Percentiles rank a stretch among this genome's conserved stretches.
Evolutionary conservation across 1,140 invertebrate genomes (phyloP).

Genomic region (Neodiprion fabricii): DNA sequence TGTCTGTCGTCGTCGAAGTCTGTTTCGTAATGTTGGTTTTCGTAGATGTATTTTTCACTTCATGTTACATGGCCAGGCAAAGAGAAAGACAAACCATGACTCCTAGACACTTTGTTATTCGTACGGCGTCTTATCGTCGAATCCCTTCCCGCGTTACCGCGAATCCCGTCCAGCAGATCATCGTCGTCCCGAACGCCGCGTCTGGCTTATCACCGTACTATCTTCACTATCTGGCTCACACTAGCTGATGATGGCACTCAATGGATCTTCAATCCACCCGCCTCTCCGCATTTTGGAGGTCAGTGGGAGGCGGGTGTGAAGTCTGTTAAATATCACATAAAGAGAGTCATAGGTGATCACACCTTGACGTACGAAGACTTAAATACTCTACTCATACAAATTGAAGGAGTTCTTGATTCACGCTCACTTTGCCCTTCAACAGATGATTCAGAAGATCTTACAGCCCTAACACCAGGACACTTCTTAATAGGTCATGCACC

Average conservation of each 20-base stretch:
- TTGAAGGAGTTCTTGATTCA: constrained; percentile 32
- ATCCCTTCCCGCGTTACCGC: no score
- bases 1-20: no score
- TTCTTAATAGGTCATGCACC: constrained; percentile 28
- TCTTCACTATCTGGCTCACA: not conserved
- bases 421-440: constrained; percentile 21
- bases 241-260: constrained; percentile 33
- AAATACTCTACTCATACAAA: constrained; percentile 23
- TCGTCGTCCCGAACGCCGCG: no score
- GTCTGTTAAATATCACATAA: constrained; percentile 24
- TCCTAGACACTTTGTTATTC: no score
- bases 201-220: no score
- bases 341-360: constrained; percentile 19
- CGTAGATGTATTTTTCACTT: no score
- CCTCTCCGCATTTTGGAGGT: constrained; percentile 54
- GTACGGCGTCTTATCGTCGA: no score
- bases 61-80: no score
- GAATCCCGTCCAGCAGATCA: no score
- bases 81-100: no score
- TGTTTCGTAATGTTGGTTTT: no score
- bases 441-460: constrained; percentile 28
- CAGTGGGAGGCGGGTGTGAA: constrained; percentile 23
- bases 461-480: constrained; percentile 40
- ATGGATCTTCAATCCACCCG: constrained; percentile 58
- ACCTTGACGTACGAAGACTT: constrained; percentile 27